Percentiles rank a stretch among this genome's conserved stretches.
Conservation (phyloP, 2,888 invertebrate genomes). For the Drosophila nr. perissopoda region DNA sequence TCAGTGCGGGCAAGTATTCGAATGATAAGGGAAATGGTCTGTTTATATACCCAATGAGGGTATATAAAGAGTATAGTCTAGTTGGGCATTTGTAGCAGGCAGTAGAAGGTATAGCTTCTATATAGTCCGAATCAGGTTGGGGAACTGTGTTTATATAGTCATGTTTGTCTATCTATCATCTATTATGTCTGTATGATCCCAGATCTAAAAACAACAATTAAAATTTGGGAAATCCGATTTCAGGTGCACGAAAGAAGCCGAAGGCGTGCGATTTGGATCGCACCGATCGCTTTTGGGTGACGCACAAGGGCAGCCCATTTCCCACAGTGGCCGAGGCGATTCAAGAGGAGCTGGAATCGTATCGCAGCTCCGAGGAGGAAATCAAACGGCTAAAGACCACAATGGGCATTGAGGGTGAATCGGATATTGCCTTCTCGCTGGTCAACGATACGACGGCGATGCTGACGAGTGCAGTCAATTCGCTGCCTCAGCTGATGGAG, state of each 20-base stretch:
- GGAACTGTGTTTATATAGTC: not conserved
- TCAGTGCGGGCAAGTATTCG: constrained; percentile 55
- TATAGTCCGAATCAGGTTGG: not conserved
- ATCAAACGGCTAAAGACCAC: constrained; percentile 97
- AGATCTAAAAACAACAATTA: not conserved
- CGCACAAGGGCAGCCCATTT: constrained; percentile 97
- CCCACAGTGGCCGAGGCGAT: constrained; percentile 99
- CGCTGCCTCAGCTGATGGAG: constrained; percentile 97
- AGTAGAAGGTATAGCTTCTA: not conserved
- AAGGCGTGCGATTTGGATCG: constrained; percentile 95
- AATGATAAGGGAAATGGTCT: not conserved
- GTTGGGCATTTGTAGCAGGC: not conserved
- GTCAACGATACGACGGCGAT: constrained; percentile 96
- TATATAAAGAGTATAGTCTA: not conserved
- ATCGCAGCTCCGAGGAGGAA: constrained; percentile 96
- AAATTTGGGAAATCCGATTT: constrained; percentile 40
- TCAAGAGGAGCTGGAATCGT: constrained; percentile 98
- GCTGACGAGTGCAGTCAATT: constrained; percentile 97
- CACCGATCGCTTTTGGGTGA: constrained; percentile 95
- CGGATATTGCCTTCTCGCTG: constrained; percentile 93
- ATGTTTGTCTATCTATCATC: not conserved
- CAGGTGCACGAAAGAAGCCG: constrained; percentile 90
- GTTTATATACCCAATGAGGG: not conserved
- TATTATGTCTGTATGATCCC: not conserved
- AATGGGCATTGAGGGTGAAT: constrained; percentile 96